Evolutionary conservation across 35 echinoderm and acorn worm genomes (phyloP), one percentile per base, ranked within the genome.

Genomic region (Heliocidaris erythrogramma): DNA sequence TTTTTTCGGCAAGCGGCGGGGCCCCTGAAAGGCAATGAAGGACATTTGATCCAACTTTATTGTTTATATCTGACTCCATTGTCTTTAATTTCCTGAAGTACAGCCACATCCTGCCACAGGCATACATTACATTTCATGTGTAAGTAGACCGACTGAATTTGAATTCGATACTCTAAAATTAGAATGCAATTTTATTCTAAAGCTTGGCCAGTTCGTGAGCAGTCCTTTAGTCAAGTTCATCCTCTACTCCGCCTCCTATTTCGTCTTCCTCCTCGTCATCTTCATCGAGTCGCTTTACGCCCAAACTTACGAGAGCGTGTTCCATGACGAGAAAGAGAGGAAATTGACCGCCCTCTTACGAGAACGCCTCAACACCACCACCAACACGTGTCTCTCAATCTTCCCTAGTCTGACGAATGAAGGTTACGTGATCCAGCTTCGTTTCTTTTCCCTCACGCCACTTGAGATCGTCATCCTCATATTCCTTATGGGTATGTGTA

Each of bases 181-280:
- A n/a, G 21, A 21, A 7, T 78, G 35, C 65, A 1, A 7, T 78
- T 78, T 18, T 78, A 5, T 78, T n/a, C 27, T 24, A 13, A 9
- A 89, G 87, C 47, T 32, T 89, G 87, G 87, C 6, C 11, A 32
- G 31, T 89, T 89, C 87, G 91, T 92, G 21, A 94, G 95, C 48
- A 96, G 91, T 49, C 98, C 98, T 9, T 69, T 99, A 48, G 96
- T 95, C 5, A 99, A 99, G 91, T 99, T 99, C 61, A 95, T 97
- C 24, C 96, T 94, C 24, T 97, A 99, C 30, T 94, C 96, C 16
- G 94, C 96, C 18, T 95, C 96, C 14, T 97, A 99, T 84, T 52
- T 99, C 32, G 90, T 97, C 50, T 97, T 97, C 86, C 91, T 99
- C 18, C 60, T 97, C 60, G 48, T 97, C 32, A 92, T 99, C 61